Evolutionary conservation across 2,113 vertebrate genomes (phyloP).

Genomic region (Paratilapia polleni): DNA sequence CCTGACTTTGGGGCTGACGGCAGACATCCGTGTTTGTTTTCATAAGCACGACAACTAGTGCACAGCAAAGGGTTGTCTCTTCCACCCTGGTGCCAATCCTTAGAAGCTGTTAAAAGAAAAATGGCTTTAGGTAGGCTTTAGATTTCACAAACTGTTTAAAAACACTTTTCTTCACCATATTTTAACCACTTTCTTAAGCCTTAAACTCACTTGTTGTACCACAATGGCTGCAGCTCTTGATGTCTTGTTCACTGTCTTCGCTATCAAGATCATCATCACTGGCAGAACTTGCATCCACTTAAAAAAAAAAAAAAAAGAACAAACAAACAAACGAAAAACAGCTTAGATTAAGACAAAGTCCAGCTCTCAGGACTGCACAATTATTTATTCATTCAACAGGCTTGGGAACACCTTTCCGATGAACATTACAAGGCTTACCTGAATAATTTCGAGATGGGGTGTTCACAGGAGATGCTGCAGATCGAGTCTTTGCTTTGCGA

Average conservation of each 20-base stretch:
- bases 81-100: constrained; percentile 96
- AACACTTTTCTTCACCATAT: background rate
- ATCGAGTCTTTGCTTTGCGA: constrained; percentile 97
- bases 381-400: background rate
- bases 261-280: constrained; percentile 99
- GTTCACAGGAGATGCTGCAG: constrained; percentile 88
- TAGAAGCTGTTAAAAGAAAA: constrained; percentile 84
- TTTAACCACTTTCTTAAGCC: background rate
- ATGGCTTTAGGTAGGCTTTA: background rate
- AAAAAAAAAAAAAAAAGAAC: constrained; percentile 16
- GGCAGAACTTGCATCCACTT: constrained; percentile 97
- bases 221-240: constrained; percentile 96
- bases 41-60: constrained; percentile 90
- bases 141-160: background rate
- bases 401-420: background rate
- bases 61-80: constrained; percentile 91
- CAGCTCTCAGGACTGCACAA: background rate
- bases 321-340: background rate
- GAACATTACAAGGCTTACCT: constrained; percentile 74
- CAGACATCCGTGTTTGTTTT: constrained; percentile 96
- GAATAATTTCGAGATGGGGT: constrained; percentile 91
- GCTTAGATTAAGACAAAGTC: background rate
- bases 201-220: constrained; percentile 90
- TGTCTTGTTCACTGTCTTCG: constrained; percentile 97
- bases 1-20: constrained; percentile 91